Percentiles rank a stretch among this genome's conserved stretches.
phyloP scores from a whole-genome alignment of 2,113 vertebrate species.

The Neolamprologus modestus region DNA sequence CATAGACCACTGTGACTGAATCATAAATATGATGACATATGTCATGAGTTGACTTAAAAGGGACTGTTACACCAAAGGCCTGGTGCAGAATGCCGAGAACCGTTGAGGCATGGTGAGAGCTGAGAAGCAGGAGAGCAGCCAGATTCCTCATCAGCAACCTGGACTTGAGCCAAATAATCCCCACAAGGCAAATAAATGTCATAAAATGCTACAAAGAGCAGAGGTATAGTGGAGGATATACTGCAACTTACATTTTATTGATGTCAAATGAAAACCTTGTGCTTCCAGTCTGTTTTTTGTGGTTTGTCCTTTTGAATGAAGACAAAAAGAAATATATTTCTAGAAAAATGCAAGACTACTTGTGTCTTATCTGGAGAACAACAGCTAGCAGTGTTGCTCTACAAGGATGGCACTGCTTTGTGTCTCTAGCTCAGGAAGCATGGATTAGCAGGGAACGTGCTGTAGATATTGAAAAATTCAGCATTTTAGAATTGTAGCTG shows the following conservation, averaged over 20 bases:
- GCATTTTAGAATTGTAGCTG: neutral
- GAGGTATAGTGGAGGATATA: neutral
- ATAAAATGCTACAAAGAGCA: neutral
- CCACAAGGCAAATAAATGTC: slow-evolving; percentile 27
- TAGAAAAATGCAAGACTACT: neutral
- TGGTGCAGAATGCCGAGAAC: neutral
- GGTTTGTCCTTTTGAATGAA: neutral
- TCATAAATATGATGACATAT: slow-evolving; percentile 31
- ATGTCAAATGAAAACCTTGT: neutral
- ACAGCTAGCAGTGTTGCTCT: neutral
- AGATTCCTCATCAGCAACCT: slow-evolving; percentile 33
- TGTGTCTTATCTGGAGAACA: neutral
- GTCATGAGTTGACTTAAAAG: slow-evolving; percentile 11
- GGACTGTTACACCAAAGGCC: neutral
- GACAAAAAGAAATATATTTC: neutral
- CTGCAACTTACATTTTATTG: neutral
- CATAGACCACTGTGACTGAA: neutral
- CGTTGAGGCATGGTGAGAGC: neutral
- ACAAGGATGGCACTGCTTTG: neutral
- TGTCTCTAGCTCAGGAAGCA: neutral
- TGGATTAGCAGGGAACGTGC: neutral
- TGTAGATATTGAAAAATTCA: neutral
- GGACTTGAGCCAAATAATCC: slow-evolving; percentile 27
- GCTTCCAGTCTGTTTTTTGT: neutral
- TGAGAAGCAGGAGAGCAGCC: slow-evolving; percentile 18